Percentiles rank a stretch among this genome's conserved stretches.
Conservation (phyloP, 2,113 vertebrate species). For the Podarcis raffonei region DNA sequence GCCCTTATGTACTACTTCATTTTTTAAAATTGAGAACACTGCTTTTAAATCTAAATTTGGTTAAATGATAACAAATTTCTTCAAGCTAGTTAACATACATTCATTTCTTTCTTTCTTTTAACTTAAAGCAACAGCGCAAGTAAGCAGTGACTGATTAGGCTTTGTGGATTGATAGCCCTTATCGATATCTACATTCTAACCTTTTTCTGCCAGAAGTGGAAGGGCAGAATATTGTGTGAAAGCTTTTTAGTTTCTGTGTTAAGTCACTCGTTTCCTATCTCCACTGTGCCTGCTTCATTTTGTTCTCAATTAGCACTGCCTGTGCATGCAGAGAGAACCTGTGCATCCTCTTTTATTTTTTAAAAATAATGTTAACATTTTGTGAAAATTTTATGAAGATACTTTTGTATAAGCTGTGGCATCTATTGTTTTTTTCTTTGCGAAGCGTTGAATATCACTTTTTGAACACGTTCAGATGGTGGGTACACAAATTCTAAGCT, state of each 20-base stretch:
- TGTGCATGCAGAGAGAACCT: constrained; percentile 88
- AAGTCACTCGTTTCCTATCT: constrained; percentile 68
- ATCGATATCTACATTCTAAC: constrained; percentile 65
- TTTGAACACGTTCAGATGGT: constrained; percentile 81
- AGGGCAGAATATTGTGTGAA: constrained; percentile 67
- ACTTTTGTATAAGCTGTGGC: constrained; percentile 91
- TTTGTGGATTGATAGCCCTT: constrained; percentile 66
- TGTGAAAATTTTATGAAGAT: constrained; percentile 92
- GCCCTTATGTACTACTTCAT: constrained; percentile 84
- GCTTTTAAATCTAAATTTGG: constrained; percentile 76
- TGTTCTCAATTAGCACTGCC: constrained; percentile 92
- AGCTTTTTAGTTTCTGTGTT: constrained; percentile 75
- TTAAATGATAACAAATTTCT: constrained; percentile 62
- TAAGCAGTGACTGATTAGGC: constrained; percentile 73
- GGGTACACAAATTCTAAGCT: constrained; percentile 73
- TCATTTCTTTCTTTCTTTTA: constrained; percentile 58
- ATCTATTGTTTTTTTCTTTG: constrained; percentile 82
- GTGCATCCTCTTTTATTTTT: constrained; percentile 90
- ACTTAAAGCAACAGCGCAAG: constrained; percentile 59
- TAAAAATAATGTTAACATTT: constrained; percentile 90
- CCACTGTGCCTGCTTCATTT: constrained; percentile 89
- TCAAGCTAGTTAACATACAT: constrained; percentile 60
- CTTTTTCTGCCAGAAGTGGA: constrained; percentile 71
- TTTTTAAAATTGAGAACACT: constrained; percentile 78
- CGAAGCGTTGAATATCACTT: constrained; percentile 82